Percentiles rank a stretch among this genome's conserved stretches.
These are phyloP conservation scores for Montipora foliosa DNA, from an alignment of 64 coral and sea anemone species.

Conservation along the genomic window DNA sequence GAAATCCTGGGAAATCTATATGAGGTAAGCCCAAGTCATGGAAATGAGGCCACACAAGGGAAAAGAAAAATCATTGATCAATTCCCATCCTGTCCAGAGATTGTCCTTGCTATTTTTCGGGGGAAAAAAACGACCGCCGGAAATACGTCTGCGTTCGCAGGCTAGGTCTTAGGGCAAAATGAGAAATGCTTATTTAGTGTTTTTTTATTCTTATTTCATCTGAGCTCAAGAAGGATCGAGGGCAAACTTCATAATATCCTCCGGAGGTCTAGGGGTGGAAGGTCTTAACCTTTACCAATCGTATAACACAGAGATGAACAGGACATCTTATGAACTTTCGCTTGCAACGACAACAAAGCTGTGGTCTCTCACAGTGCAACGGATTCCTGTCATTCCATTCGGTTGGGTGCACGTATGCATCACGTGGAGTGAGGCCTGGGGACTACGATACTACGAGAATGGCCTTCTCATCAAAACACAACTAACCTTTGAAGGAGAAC, in stretches of 20 bases:
- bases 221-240: neutral
- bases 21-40: too few species aligned
- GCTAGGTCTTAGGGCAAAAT: too few species aligned
- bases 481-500: neutral
- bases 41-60: too few species aligned
- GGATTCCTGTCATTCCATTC: neutral
- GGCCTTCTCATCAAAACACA: neutral
- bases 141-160: too few species aligned
- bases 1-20: too few species aligned
- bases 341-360: neutral
- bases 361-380: neutral
- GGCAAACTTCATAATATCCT: slow-evolving; percentile 11
- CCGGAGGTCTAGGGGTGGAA: neutral
- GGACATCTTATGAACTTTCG: neutral
- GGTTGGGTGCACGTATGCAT: slow-evolving; percentile 12
- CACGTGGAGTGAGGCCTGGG: slow-evolving; percentile 6
- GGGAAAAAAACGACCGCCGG: too few species aligned
- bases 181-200: neutral
- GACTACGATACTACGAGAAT: slow-evolving; percentile 28
- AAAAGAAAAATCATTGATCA: too few species aligned
- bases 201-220: neutral
- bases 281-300: neutral
- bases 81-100: too few species aligned
- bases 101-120: too few species aligned
- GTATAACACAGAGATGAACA: neutral